Evolutionary conservation across 2,113 vertebrate species (phyloP), one percentile per base, ranked within the genome.

Genomic region (Ariopsis seemanni): DNA sequence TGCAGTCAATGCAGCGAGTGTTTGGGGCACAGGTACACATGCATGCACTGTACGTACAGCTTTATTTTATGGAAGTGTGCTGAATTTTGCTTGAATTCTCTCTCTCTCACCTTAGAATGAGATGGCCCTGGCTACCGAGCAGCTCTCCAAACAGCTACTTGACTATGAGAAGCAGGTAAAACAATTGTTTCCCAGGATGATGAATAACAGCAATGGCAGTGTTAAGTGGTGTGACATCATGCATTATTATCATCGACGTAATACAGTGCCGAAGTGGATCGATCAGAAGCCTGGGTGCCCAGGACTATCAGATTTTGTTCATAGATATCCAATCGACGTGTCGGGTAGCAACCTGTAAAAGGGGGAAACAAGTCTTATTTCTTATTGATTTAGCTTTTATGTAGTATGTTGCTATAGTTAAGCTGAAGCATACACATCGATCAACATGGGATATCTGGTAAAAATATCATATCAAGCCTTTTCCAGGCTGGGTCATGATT

Each of bases 41-140:
- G 74, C 60, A 50, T 18, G 1, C 78, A 72, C 77, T 0, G 12
- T 12, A 57, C 79, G 25, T n/a, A 22, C 9, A 22, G 22, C 5
- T 17, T 20, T 6, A 34, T 34, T 48, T 42, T 48, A 1, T 57
- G 42, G 8, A 80, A 4, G 27, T 30, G n/a, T 34, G 20, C 5
- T 27, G 25, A 22, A 71, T n/a, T 18, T 55, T 3, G 8, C 6
- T 55, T 20, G 22, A 72, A 11, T 7, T 63, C 27, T 57, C 12
- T 88, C 9, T 57, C 42, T 58, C 79, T 62, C 84, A 92, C 89
- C 5, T 22, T 93, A 99, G 98, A 99, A 98, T 91, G 98, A 99
- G 92, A 99, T 99, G 98, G 97, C 97, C 89, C 93, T 99, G 93
- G 98, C 98, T 87, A 99, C 98, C 1, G 97, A 99, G 48, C 97